A percentile compares a stretch with the other conserved stretches of the same genome.
These are phyloP conservation scores for Misgurnus mizolepis DNA, from an alignment of 2,113 vertebrate species.

Conservation along the genomic window DNA sequence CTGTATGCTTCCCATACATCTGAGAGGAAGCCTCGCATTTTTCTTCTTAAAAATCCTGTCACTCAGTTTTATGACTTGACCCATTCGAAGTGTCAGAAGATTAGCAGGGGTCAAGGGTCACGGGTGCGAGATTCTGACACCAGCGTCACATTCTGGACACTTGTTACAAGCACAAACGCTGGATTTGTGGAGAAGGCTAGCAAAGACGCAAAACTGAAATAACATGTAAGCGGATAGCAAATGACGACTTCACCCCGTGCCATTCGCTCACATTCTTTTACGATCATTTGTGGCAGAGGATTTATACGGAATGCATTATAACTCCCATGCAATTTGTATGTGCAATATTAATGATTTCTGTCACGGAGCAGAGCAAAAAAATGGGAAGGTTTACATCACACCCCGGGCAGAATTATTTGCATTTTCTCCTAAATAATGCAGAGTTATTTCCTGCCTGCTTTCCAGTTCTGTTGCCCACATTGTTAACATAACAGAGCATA, in stretches of 20 bases:
- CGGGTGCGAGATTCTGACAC: conserved; percentile 52
- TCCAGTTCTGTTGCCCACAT: conserved; percentile 1
- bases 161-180: conserved; percentile 45
- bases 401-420: not conserved
- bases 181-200: conserved; percentile 57
- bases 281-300: not conserved
- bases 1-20: conserved; percentile 18
- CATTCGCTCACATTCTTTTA: conserved; percentile 32
- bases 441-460: conserved; percentile 6
- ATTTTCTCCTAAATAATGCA: conserved; percentile 9
- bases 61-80: conserved; percentile 61
- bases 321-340: not conserved
- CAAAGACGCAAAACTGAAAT: conserved; percentile 20
- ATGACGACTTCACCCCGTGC: conserved; percentile 16
- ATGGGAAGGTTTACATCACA: not conserved
- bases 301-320: conserved; percentile 29
- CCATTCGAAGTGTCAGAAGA: conserved; percentile 52
- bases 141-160: conserved; percentile 18
- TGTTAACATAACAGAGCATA: conserved; percentile 1
- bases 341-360: conserved; percentile 19
- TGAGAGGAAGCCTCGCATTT: conserved; percentile 49
- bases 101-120: conserved; percentile 57
- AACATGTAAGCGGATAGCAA: conserved; percentile 39
- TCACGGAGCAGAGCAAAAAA: not conserved
- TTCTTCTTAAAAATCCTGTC: conserved; percentile 59